Conservation (phyloP, 2,797 vertebrate genomes). For the Microctenopoma steveboyesi region DNA sequence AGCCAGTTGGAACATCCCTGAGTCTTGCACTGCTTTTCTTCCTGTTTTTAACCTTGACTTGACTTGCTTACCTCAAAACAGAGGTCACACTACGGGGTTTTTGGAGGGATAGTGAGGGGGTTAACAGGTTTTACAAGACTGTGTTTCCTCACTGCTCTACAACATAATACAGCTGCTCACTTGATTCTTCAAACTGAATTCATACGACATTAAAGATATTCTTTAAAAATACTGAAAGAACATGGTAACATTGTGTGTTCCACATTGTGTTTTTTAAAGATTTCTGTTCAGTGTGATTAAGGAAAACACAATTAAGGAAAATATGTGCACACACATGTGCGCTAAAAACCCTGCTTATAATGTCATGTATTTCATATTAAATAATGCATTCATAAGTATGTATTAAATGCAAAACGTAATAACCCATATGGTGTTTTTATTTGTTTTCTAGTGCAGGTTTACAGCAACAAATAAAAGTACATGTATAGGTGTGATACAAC, state of each 20-base stretch:
- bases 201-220: conserved; percentile 7
- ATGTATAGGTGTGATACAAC: conserved; percentile 81
- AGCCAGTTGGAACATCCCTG: conserved; percentile 69
- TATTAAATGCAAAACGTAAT: conserved; percentile 74
- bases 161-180: conserved; percentile 6
- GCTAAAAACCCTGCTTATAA: conserved; percentile 29
- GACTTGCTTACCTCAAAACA: conserved; percentile 77
- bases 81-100: conserved; percentile 59
- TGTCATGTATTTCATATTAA: conserved; percentile 71
- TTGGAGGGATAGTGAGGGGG: conserved; percentile 21
- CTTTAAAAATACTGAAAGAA: conserved; percentile 20
- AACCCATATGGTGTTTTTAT: conserved; percentile 83
- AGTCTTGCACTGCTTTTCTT: conserved; percentile 67
- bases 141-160: conserved; percentile 10
- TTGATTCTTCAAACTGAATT: conserved; percentile 38
- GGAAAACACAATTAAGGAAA: conserved; percentile 29
- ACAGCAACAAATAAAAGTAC: conserved; percentile 81
- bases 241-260: conserved; percentile 7
- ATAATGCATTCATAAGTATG: conserved; percentile 65
- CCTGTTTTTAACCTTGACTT: conserved; percentile 81
- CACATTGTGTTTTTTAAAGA: neutral
- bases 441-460: conserved; percentile 77
- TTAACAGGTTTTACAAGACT: conserved; percentile 40
- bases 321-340: conserved; percentile 4
- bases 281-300: conserved; percentile 47